These are phyloP conservation scores for Pteronotus mesoamericanus DNA, from an alignment of 2,797 vertebrate species.

Conservation along the genomic window DNA sequence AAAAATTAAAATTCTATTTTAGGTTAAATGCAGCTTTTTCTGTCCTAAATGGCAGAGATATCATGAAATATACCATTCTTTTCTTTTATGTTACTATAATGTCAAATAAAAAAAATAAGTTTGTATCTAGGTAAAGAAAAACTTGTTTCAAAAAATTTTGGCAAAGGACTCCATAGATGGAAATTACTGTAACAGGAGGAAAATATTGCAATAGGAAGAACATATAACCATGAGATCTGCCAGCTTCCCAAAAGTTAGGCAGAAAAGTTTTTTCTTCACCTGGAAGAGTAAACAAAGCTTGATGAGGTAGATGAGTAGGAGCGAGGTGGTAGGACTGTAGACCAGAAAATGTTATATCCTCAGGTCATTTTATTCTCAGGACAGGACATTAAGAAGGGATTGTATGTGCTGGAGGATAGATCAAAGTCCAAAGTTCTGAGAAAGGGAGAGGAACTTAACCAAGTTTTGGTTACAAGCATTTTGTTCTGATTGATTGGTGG, in stretches of 20 bases:
- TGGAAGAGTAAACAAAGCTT: not conserved
- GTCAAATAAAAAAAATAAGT: not conserved
- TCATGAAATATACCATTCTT: not conserved
- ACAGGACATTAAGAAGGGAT: not conserved
- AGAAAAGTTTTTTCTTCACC: not conserved
- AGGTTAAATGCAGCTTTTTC: not conserved
- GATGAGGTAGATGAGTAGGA: not conserved
- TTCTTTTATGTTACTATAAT: not conserved
- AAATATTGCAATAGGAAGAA: not conserved
- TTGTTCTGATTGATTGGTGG: not conserved
- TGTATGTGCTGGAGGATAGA: not conserved
- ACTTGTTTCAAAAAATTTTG: not conserved
- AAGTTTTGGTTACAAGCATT: not conserved
- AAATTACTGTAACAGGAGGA: not conserved
- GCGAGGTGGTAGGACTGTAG: not conserved
- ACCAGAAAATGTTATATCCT: not conserved
- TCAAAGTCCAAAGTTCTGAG: not conserved
- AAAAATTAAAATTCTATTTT: not conserved
- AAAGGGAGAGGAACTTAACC: not conserved
- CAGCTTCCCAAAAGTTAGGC: not conserved
- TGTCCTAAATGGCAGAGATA: not conserved
- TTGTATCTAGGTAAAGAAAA: not conserved
- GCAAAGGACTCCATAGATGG: not conserved
- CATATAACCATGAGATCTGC: not conserved
- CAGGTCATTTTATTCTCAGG: not conserved